Base-by-base conservation (phyloP, 2,113 vertebrate genomes). In the Aviceda subcristata region DNA sequence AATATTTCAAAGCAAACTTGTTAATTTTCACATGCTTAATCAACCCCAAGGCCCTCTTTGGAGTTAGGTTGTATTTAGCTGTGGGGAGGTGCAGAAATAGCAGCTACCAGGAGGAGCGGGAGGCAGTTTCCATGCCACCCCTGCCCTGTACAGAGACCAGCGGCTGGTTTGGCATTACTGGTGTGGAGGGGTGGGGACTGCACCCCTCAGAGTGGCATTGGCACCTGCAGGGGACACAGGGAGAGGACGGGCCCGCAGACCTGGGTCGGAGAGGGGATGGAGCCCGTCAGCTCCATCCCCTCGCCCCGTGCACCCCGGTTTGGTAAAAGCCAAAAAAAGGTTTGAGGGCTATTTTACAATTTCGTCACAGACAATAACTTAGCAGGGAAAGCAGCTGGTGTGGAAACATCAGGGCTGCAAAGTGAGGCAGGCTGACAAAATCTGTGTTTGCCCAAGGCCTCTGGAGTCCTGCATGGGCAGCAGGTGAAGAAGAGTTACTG, bases 231-330 rank as follows among this genome's bases (percentile, higher is more conserved):
- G 41, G 55, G 36, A 85, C 57, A 32, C 0, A 1, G 32, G 45
- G 24, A 66, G n/a, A 83, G 43, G 9, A 74, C 38, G 22, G 20
- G 9, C 10, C n/a, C 5, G 2, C 7, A 9, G 50, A 41, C 32
- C 34, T 6, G 3, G 34, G 8, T n/a, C 2, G 0, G 39, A 72
- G 43, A 69, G 8, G 14, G 27, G 23, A 39, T 9, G 29, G 51
- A 63, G 43, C 27, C 38, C 11, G 2, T 56, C 26, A 56, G 53
- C 41, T 79, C 29, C 45, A n/a, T 73, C 43, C n/a, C 19, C 51
- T 77, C 6, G 2, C 43, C 39, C 10, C 11, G 0, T 21, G 39
- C 46, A 90, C 24, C 10, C 11, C 0, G 0, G 18, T 21, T 50
- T 53, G 51, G 17, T 56, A 67, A 32, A 84, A 57, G 62, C 19